Base-by-base conservation (phyloP, 2,113 vertebrate genomes). In the Ammospiza caudacuta region DNA sequence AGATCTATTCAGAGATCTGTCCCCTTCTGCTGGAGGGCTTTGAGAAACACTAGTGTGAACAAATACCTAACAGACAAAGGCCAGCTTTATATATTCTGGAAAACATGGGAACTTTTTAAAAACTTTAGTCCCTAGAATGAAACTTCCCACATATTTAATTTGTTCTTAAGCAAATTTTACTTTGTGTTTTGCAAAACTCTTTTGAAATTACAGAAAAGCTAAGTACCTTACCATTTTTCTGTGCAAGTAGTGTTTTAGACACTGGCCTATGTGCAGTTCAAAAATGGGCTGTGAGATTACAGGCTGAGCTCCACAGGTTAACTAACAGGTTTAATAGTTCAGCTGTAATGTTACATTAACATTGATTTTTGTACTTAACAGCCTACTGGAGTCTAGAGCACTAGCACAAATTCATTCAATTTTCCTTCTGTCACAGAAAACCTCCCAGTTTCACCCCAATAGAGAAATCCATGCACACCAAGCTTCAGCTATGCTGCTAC, bases 291-390 rank as follows among this genome's bases (percentile, higher is more conserved):
- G 43, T 58, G 47, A 88, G 47, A 83, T 75, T 83, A 87, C 78
- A 93, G 33, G 47, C 29, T 83, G 80, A 87, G 61, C 55, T 63
- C 61, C 70, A 69, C 70, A 93, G 46, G 90, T 86, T 91, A 95
- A 91, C 81, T 74, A 91, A 75, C 21, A 63, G 70, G 74, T 92
- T 89, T 91, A 83, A 91, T 83, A 90, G 75, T 68, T 73, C 59
- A 33, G 63, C 75, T 92, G 39, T 80, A 90, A 70, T 29, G 43
- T 88, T 95, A 79, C 43, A 59, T 91, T 94, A 96, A 85, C 70
- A 95, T 68, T 83, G 87, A 91, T 90, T 94, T 96, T 88, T 77
- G 27, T 77, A 74, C 46, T 90, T 94, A 81, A 85, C 51, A 89
- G 33, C 75, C 63, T 79, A 27, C 68, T 67, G 57, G 79, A 88